These are phyloP conservation scores for Lasioglossum pauxillum DNA, from an alignment of 2,888 invertebrate species.

Conservation along the genomic window DNA sequence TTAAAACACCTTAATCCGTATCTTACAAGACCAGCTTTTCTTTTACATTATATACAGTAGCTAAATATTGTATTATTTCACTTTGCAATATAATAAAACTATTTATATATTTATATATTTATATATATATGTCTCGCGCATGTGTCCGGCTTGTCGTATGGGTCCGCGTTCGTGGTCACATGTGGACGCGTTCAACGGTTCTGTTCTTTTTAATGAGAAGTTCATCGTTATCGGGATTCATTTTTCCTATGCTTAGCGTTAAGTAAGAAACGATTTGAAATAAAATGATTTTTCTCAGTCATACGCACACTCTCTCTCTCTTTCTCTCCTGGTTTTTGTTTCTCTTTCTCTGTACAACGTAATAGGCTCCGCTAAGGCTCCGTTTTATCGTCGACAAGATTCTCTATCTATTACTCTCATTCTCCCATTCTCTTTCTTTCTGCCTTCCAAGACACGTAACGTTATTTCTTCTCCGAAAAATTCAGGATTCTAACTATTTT, in stretches of 20 bases:
- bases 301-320: no score
- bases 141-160: constrained; percentile 48
- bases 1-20: constrained; percentile 86
- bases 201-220: constrained; percentile 51
- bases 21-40: constrained; percentile 85
- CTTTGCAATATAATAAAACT: constrained; percentile 81
- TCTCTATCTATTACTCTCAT: background rate
- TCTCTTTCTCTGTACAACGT: constrained; percentile 46
- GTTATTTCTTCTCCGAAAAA: constrained; percentile 35
- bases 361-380: constrained; percentile 60
- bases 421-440: background rate
- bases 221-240: constrained; percentile 47
- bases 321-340: background rate
- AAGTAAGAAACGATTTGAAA: constrained; percentile 69
- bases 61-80: constrained; percentile 82
- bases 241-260: constrained; percentile 55
- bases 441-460: constrained; percentile 43
- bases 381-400: constrained; percentile 49
- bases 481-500: constrained; percentile 41
- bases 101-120: constrained; percentile 77
- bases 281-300: constrained; percentile 50
- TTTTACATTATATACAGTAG: constrained; percentile 85
- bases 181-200: constrained; percentile 45
- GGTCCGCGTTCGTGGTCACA: constrained; percentile 28
- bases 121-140: constrained; percentile 66